phyloP scores from a whole-genome alignment of 2,797 vertebrate species.

The Fistularia commersonii region DNA sequence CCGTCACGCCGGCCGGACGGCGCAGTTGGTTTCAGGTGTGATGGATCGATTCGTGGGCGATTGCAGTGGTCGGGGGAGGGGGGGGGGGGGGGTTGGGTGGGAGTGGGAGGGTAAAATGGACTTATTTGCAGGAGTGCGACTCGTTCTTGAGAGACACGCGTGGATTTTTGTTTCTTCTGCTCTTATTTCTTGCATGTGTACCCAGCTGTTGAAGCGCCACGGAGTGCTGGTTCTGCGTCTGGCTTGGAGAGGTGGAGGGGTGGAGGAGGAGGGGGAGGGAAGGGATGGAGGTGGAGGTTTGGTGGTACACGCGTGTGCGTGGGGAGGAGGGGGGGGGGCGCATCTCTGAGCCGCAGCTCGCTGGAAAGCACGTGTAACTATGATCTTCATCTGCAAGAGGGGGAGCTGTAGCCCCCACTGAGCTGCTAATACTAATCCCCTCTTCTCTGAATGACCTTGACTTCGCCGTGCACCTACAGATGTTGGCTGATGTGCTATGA shows the following conservation, averaged over 20 bases:
- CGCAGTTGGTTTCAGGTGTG: too few species aligned
- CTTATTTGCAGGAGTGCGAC: slow-evolving; percentile 37
- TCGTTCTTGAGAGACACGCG: slow-evolving; percentile 1
- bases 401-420: background rate
- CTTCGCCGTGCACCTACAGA: slow-evolving; percentile 37
- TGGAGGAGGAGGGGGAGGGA: too few species aligned
- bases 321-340: too few species aligned
- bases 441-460: slow-evolving; percentile 74
- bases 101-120: too few species aligned
- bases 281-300: too few species aligned
- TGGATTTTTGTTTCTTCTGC: slow-evolving; percentile 2
- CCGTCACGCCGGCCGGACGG: too few species aligned
- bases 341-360: slow-evolving; percentile 9
- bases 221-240: too few species aligned
- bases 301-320: too few species aligned
- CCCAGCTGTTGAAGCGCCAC: slow-evolving; percentile 13
- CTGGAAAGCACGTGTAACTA: slow-evolving; percentile 35
- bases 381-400: slow-evolving; percentile 15
- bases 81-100: too few species aligned
- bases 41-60: too few species aligned
- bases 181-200: background rate
- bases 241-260: too few species aligned
- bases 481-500: slow-evolving; percentile 58
- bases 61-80: slow-evolving; percentile 41
- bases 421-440: slow-evolving; percentile 19